These are phyloP conservation scores for Calephelis virginiensis DNA, from an alignment of 1,140 invertebrate genomes.

Conservation along the genomic window DNA sequence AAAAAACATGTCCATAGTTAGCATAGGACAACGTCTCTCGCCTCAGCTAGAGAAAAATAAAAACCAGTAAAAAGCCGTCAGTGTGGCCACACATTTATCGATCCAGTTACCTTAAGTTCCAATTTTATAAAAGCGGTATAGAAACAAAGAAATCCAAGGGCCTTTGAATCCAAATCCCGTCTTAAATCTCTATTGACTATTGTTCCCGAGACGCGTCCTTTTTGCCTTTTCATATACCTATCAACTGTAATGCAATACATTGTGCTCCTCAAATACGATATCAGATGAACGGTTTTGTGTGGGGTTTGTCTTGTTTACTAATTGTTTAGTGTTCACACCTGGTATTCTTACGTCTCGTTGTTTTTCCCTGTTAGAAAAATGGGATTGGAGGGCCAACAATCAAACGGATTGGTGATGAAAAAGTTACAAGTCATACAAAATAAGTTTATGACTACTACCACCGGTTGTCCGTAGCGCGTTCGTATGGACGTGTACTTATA, in stretches of 20 bases:
- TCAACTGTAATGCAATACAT: conserved; percentile 63
- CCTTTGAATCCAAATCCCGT: conserved; percentile 72
- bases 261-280: conserved; percentile 53
- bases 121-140: conserved; percentile 63
- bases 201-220: conserved; percentile 52
- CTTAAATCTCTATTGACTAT: conserved; percentile 68
- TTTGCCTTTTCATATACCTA: conserved; percentile 47
- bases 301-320: conserved; percentile 33
- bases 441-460: too few relatives aligned
- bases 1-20: too few relatives aligned
- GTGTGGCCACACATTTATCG: conserved; percentile 32
- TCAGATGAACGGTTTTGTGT: conserved; percentile 51
- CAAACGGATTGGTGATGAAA: too few relatives aligned
- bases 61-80: conserved; percentile 25
- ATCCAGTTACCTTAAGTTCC: conserved; percentile 54
- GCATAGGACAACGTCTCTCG: too few relatives aligned
- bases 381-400: too few relatives aligned
- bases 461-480: too few relatives aligned
- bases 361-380: not conserved
- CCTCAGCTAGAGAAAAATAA: too few relatives aligned
- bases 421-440: too few relatives aligned
- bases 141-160: conserved; percentile 62
- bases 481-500: too few relatives aligned
- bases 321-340: conserved; percentile 28
- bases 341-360: conserved; percentile 1